Evolutionary conservation across 2,113 vertebrate genomes (phyloP).

Genomic region (Dasyprocta punctata): DNA sequence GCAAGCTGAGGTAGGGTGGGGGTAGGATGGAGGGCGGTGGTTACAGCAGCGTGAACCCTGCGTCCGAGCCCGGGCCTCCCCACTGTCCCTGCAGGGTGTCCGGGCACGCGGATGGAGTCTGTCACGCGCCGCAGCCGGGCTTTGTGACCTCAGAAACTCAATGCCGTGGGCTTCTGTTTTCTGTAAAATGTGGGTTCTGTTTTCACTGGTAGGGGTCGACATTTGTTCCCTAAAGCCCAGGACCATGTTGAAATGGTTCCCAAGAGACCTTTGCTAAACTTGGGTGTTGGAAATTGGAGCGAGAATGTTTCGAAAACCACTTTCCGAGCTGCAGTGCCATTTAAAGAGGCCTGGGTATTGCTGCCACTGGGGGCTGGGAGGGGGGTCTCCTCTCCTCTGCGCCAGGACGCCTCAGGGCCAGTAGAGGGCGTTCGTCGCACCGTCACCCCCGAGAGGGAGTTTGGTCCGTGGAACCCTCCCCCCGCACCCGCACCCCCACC

Average conservation of each 20-base stretch:
- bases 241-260: not conserved
- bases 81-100: not conserved
- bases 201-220: not conserved
- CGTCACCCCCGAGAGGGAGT: not conserved
- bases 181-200: not conserved
- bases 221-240: not conserved
- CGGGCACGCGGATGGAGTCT: not conserved
- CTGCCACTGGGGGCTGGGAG: not conserved
- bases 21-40: not conserved
- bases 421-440: conserved; percentile 46
- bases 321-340: not conserved
- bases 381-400: not conserved
- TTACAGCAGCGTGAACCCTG: not conserved
- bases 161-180: not conserved
- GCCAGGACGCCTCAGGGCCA: not conserved
- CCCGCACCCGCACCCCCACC: too few relatives aligned
- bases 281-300: not conserved
- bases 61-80: not conserved
- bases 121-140: not conserved
- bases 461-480: too few relatives aligned
- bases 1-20: not conserved
- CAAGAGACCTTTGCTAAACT: not conserved
- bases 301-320: not conserved
- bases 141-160: not conserved
- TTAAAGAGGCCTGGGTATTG: not conserved